Evolutionary conservation across 2,888 invertebrate species (phyloP).

Genomic region (Phalera bucephala): DNA sequence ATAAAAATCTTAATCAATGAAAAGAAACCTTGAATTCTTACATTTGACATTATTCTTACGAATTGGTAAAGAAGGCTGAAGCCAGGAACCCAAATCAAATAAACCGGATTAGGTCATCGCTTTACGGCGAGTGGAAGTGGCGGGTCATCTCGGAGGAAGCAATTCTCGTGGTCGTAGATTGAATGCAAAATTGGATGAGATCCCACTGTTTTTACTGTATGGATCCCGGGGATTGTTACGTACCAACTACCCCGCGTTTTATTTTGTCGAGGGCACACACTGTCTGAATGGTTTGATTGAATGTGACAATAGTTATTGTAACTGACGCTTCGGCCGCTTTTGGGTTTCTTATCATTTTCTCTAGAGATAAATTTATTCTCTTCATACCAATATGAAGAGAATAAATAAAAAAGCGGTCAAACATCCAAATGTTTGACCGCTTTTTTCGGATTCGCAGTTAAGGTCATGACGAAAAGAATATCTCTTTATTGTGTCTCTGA

Average conservation of each 20-base stretch:
- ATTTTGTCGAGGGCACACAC: constrained; percentile 65
- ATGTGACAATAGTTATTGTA: constrained; percentile 78
- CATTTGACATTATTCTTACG: constrained; percentile 55
- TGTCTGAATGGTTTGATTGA: constrained; percentile 75
- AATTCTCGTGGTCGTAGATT: constrained; percentile 80
- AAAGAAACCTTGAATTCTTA: constrained; percentile 27
- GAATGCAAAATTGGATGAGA: constrained; percentile 83
- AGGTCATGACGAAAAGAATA: constrained; percentile 23
- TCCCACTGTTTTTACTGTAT: constrained; percentile 77
- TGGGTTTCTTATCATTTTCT: constrained; percentile 50
- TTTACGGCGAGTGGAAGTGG: constrained; percentile 77
- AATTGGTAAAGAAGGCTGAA: constrained; percentile 69
- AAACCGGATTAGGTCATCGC: constrained; percentile 81
- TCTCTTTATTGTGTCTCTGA: constrained; percentile 14
- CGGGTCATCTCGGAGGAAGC: constrained; percentile 80
- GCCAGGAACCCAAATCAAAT: constrained; percentile 77
- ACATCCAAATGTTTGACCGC: constrained; percentile 42
- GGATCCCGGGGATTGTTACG: constrained; percentile 63
- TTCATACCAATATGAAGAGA: too few relatives aligned
- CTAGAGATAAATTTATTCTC: constrained; percentile 45
- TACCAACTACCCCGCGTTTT: constrained; percentile 60
- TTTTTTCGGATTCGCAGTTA: constrained; percentile 33
- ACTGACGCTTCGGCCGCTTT: constrained; percentile 53
- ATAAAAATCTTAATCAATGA: too few relatives aligned
- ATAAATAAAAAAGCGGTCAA: too few relatives aligned